Evolutionary conservation across 2,888 invertebrate genomes (phyloP).

Genomic region (Anorthoa munda): DNA sequence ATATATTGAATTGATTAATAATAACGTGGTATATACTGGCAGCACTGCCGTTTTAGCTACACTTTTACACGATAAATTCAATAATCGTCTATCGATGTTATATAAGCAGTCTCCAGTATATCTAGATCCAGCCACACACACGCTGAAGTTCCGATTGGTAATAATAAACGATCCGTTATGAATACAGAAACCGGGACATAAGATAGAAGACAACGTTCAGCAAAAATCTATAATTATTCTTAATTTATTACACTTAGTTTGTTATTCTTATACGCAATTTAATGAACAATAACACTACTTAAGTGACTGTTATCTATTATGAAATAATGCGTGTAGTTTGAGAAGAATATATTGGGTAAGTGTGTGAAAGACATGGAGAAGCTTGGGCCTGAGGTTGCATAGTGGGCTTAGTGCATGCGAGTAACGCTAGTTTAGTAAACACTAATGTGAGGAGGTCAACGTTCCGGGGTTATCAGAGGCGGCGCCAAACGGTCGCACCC

Average conservation of each 20-base stretch:
- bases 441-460: conserved; percentile 87
- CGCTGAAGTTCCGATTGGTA: background rate
- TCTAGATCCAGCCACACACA: background rate
- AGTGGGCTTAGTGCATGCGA: conserved; percentile 72
- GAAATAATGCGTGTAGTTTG: conserved; percentile 23
- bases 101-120: too few relatives aligned
- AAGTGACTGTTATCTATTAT: conserved; percentile 19
- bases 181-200: conserved; percentile 10
- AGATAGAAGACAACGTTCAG: conserved; percentile 17
- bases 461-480: conserved; percentile 89
- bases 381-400: conserved; percentile 66
- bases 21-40: too few relatives aligned
- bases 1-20: too few relatives aligned
- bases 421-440: conserved; percentile 84
- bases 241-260: conserved; percentile 5
- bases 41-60: too few relatives aligned
- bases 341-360: background rate
- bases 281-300: conserved; percentile 13
- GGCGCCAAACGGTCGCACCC: conserved; percentile 87
- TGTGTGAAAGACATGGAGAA: conserved; percentile 24
- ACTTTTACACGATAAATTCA: too few relatives aligned
- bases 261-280: conserved; percentile 19
- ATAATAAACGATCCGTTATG: background rate
- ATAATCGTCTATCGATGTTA: too few relatives aligned
- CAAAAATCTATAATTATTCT: conserved; percentile 16